phyloP scores from a whole-genome alignment of 2,797 vertebrate species.

The Pseudopleuronectes americanus region DNA sequence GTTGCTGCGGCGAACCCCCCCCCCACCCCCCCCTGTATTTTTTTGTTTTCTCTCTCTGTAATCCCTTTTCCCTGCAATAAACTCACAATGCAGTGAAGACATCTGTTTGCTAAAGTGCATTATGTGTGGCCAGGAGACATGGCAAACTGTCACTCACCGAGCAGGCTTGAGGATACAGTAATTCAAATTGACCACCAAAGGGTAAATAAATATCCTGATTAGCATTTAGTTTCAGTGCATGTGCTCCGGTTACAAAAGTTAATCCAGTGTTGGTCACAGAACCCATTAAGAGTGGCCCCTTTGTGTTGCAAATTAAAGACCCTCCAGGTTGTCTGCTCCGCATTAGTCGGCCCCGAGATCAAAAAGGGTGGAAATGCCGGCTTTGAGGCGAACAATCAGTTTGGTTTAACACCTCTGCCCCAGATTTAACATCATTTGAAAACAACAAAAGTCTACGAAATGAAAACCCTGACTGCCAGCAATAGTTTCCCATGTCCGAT shows the following conservation, averaged over 20 bases:
- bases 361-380: neutral
- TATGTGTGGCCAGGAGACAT: constrained; percentile 23
- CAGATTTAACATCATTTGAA: neutral
- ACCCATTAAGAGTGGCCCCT: neutral
- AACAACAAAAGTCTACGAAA: no score
- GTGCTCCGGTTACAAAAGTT: neutral
- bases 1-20: constrained; percentile 14
- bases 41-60: constrained; percentile 17
- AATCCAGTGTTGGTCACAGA: constrained; percentile 13
- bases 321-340: constrained; percentile 4
- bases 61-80: constrained; percentile 46
- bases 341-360: neutral
- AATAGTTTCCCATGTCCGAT: neutral
- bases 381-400: constrained; percentile 9
- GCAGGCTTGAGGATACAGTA: constrained; percentile 5
- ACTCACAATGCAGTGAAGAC: constrained; percentile 35
- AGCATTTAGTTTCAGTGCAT: constrained; percentile 15
- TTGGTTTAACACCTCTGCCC: neutral
- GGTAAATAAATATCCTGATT: neutral
- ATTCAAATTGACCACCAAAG: neutral
- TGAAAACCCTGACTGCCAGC: no score
- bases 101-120: constrained; percentile 51
- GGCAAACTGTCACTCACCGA: constrained; percentile 13
- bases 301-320: constrained; percentile 3
- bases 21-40: neutral